Percentiles rank a stretch among this genome's conserved stretches.
Conservation (phyloP, 2,797 vertebrate species). For the Semotilus atromaculatus region DNA sequence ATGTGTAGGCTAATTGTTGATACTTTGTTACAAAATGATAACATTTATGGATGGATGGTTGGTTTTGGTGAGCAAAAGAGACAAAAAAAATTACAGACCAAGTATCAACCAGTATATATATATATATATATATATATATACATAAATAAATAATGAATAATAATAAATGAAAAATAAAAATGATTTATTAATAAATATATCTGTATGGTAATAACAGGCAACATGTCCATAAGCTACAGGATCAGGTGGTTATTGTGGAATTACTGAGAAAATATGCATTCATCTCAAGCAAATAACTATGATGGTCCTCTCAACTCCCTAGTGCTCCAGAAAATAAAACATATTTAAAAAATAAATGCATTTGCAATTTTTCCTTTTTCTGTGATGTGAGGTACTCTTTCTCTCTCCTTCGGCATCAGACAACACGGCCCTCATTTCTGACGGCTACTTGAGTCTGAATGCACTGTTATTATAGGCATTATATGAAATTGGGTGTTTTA, state of each 20-base stretch:
- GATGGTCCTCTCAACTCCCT: conserved; percentile 23
- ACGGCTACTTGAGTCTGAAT: conserved; percentile 92
- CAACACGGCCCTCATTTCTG: conserved; percentile 81
- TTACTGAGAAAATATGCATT: not conserved
- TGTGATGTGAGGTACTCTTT: conserved; percentile 74
- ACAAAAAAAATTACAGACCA: too few species aligned
- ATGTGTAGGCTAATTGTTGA: too few species aligned
- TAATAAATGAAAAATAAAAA: not conserved
- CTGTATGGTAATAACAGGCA: not conserved
- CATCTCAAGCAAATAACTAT: not conserved
- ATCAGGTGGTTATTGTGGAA: not conserved
- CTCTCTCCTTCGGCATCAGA: conserved; percentile 85
- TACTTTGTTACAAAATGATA: too few species aligned
- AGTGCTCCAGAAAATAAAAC: conserved; percentile 73
- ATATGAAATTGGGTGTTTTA: conserved; percentile 97
- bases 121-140: too few species aligned
- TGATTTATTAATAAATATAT: not conserved
- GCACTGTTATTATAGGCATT: conserved; percentile 97
- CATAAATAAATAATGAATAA: not conserved
- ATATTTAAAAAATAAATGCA: conserved; percentile 67
- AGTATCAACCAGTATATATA: too few species aligned
- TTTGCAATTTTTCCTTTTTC: conserved; percentile 75
- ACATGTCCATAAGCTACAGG: not conserved
- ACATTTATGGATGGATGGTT: too few species aligned
- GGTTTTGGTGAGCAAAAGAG: too few species aligned